These are phyloP conservation scores for Anoplophora glabripennis DNA, from an alignment of 1,140 invertebrate species.

Conservation along the genomic window DNA sequence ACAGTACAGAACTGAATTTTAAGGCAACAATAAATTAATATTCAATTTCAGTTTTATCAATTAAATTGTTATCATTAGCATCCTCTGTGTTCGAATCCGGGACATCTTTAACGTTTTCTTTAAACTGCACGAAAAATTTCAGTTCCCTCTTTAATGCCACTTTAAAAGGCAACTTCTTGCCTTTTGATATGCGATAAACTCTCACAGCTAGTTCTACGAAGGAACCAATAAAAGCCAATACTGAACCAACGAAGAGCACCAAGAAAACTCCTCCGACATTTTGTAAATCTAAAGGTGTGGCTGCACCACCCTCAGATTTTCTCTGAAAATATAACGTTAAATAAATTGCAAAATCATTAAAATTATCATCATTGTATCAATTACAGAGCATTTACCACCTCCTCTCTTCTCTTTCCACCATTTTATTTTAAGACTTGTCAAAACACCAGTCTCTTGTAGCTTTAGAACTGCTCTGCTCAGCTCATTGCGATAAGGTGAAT, in stretches of 20 bases:
- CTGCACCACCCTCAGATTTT: slow-evolving; percentile 35
- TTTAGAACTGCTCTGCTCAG: slow-evolving; percentile 75
- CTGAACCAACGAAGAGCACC: slow-evolving; percentile 57
- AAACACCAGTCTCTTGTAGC: slow-evolving; percentile 74
- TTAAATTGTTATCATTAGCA: no score
- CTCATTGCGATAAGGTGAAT: slow-evolving; percentile 69
- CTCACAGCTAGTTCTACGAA: slow-evolving; percentile 43
- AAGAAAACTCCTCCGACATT: slow-evolving; percentile 74
- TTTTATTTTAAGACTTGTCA: slow-evolving; percentile 76
- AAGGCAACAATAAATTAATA: no score
- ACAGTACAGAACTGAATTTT: no score
- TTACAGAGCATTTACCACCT: slow-evolving; percentile 69
- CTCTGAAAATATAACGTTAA: slow-evolving; percentile 24
- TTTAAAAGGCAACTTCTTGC: slow-evolving; percentile 62
- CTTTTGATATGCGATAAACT: slow-evolving; percentile 28
- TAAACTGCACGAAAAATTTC: slow-evolving; percentile 48
- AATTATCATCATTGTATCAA: slow-evolving; percentile 38
- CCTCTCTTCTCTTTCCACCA: slow-evolving; percentile 85
- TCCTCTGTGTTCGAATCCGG: no score
- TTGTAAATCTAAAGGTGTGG: slow-evolving; percentile 53
- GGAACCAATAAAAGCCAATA: slow-evolving; percentile 49
- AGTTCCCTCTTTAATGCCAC: slow-evolving; percentile 69
- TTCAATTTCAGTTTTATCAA: no score
- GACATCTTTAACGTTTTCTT: slow-evolving; percentile 31
- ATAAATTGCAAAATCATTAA: not conserved